Percentiles rank a stretch among this genome's conserved stretches.
These are phyloP conservation scores for Channa maculata DNA, from an alignment of 2,113 vertebrate species.

Conservation along the genomic window DNA sequence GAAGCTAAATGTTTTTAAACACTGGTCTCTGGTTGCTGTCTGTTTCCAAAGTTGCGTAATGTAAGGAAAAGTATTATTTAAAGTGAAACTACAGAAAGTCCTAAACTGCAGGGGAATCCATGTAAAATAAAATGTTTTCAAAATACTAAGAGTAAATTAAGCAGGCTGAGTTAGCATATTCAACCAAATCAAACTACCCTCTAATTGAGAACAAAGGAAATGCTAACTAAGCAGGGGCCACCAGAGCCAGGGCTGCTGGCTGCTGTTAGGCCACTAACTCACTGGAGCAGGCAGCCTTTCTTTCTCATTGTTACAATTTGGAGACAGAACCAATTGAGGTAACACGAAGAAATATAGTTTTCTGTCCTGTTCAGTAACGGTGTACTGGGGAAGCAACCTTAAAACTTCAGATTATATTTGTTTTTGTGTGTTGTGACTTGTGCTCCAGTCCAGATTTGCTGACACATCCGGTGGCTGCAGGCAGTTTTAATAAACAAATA, in stretches of 20 bases:
- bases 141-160: not conserved
- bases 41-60: slow-evolving; percentile 4
- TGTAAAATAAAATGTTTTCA: too few species aligned
- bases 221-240: slow-evolving; percentile 60
- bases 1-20: slow-evolving; percentile 11
- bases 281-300: not conserved
- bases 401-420: not conserved
- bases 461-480: slow-evolving; percentile 41
- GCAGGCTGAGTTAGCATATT: slow-evolving; percentile 34
- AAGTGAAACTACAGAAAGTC: not conserved
- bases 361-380: not conserved
- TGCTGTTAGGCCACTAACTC: slow-evolving; percentile 23
- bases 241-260: slow-evolving; percentile 52
- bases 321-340: slow-evolving; percentile 7
- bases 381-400: not conserved
- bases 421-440: not conserved
- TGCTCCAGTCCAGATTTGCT: slow-evolving; percentile 58
- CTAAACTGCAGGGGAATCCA: not conserved
- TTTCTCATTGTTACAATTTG: slow-evolving; percentile 1
- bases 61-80: not conserved
- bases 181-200: slow-evolving; percentile 32
- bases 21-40: not conserved
- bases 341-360: not conserved
- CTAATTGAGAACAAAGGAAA: slow-evolving; percentile 63
- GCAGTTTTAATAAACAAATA: slow-evolving; percentile 39